Conservation (phyloP, 2,797 vertebrate genomes). For the Siniperca obscura region DNA sequence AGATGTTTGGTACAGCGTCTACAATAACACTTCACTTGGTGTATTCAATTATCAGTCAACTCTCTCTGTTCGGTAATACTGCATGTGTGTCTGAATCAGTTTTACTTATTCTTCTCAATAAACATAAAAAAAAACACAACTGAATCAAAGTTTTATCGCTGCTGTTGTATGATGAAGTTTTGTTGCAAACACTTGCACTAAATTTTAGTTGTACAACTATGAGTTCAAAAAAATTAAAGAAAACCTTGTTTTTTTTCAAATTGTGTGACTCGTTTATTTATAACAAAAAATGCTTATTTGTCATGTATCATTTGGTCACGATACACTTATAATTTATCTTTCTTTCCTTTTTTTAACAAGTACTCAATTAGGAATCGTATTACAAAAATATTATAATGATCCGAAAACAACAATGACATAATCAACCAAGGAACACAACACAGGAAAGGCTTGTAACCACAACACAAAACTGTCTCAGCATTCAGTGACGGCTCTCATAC, state of each 20-base stretch:
- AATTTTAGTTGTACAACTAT: slow-evolving; percentile 24
- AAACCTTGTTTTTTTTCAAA: slow-evolving; percentile 15
- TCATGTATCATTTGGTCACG: not conserved
- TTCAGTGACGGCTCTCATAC: slow-evolving; percentile 81
- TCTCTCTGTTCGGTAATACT: not conserved
- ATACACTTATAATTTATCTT: not conserved
- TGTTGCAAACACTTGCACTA: slow-evolving; percentile 46
- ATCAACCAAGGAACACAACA: slow-evolving; percentile 34
- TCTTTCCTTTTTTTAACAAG: slow-evolving; percentile 33
- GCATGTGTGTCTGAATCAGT: not conserved
- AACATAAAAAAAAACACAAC: not conserved
- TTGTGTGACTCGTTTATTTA: slow-evolving; percentile 64
- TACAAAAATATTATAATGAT: slow-evolving; percentile 64
- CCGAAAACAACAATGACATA: slow-evolving; percentile 17
- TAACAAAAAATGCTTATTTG: slow-evolving; percentile 57
- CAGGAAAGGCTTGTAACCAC: slow-evolving; percentile 30
- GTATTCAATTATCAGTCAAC: not conserved
- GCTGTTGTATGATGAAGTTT: slow-evolving; percentile 28
- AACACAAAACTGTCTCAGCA: slow-evolving; percentile 18
- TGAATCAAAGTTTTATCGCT: slow-evolving; percentile 22
- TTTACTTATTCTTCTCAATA: not conserved
- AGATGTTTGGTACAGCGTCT: too few species aligned
- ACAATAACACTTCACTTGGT: not conserved
- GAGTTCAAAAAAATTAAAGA: slow-evolving; percentile 35
- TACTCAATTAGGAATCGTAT: slow-evolving; percentile 10